phyloP scores from a whole-genome alignment of 2,888 invertebrate species.

The Dinocampus coccinellae region DNA sequence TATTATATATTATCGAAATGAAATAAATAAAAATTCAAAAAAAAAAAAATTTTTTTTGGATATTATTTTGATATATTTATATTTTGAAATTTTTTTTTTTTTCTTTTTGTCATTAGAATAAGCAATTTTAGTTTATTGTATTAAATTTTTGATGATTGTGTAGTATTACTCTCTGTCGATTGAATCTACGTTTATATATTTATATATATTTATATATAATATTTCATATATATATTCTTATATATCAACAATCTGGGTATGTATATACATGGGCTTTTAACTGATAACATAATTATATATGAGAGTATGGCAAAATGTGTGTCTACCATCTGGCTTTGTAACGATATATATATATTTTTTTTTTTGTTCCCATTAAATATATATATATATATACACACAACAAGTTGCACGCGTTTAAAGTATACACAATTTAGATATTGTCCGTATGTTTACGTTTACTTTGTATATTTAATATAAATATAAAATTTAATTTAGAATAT shows the following conservation, averaged over 20 bases:
- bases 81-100: too few relatives aligned
- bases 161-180: neutral
- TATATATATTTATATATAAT: neutral
- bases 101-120: too few relatives aligned
- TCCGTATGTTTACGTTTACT: slow-evolving; percentile 6
- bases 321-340: slow-evolving; percentile 43
- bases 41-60: neutral
- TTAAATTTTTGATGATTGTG: neutral
- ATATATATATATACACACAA: slow-evolving; percentile 13
- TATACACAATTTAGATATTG: slow-evolving; percentile 14
- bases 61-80: too few relatives aligned
- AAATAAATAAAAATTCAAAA: neutral
- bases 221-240: neutral
- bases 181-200: neutral
- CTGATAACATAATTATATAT: slow-evolving; percentile 44
- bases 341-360: neutral
- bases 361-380: slow-evolving; percentile 31
- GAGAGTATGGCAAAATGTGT: slow-evolving; percentile 42
- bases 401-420: slow-evolving; percentile 17
- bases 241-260: slow-evolving; percentile 7
- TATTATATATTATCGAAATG: slow-evolving; percentile 26
- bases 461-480: neutral
- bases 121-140: neutral
- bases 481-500: neutral
- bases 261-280: slow-evolving; percentile 43